Percentiles rank a stretch among this genome's conserved stretches.
phyloP scores from a whole-genome alignment of 53 echinoderm and acorn worm genomes.

The Stichopus horrens region DNA sequence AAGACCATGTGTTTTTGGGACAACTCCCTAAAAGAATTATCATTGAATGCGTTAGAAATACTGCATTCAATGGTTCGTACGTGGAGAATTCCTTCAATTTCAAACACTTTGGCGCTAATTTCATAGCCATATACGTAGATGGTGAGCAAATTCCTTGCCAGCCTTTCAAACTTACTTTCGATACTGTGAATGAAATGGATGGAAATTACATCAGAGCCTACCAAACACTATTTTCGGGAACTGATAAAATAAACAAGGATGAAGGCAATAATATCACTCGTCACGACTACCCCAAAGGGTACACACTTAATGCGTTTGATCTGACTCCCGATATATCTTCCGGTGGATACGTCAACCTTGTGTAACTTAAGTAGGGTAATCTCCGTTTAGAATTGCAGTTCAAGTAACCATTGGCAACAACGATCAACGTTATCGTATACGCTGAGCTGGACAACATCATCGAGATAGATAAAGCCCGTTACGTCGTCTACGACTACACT shows the following conservation, averaged over 20 bases:
- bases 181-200: background rate
- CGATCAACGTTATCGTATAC: conserved; percentile 54
- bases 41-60: conserved; percentile 54
- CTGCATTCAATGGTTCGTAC: conserved; percentile 57
- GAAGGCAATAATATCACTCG: conserved; percentile 55
- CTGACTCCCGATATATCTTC: conserved; percentile 50
- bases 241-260: conserved; percentile 41
- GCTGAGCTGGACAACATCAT: conserved; percentile 57
- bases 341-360: conserved; percentile 42
- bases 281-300: conserved; percentile 53
- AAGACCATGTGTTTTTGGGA: conserved; percentile 49
- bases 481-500: conserved; percentile 54
- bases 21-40: conserved; percentile 50
- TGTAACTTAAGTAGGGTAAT: conserved; percentile 48
- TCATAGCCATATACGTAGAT: conserved; percentile 54
- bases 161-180: conserved; percentile 55
- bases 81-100: conserved; percentile 53
- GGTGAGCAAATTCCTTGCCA: conserved; percentile 67
- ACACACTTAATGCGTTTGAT: conserved; percentile 59
- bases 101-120: conserved; percentile 39
- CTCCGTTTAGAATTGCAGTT: conserved; percentile 58
- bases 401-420: conserved; percentile 27
- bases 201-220: conserved; percentile 19
- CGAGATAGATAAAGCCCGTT: conserved; percentile 54
- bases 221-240: conserved; percentile 47